Base-by-base conservation (phyloP, 2,888 invertebrate species). In the Lissocephala sabroskyi region DNA sequence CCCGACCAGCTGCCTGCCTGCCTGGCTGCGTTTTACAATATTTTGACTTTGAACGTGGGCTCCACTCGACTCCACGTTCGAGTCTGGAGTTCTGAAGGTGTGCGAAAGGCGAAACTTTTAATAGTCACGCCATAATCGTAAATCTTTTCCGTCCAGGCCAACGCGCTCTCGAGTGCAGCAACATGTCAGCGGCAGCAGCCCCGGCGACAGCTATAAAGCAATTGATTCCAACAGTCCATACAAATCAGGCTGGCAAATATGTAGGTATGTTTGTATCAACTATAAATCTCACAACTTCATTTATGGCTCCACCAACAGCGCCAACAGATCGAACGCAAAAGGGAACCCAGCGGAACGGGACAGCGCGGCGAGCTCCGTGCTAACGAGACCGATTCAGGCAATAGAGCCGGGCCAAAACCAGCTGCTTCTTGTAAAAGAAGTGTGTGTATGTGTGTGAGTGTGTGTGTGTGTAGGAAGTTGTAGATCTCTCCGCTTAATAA, bases 81-180 rank as follows among this genome's bases (percentile, higher is more conserved):
- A n/a, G n/a, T n/a, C n/a, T n/a, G n/a, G 28, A 43, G 18, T 45
- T 28, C 29, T 29, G 68, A 64, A 73, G 76, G 68, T 68, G 62
- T 57, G 56, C 56, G 62, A 65, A 78, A 75, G 75, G 71, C 75
- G 77, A 81, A 81, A 79, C 79, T 79, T 73, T 79, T 81, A 79
- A 79, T 79, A 81, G 79, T 77, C 81, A 63, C 64, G 65, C 77
- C 79, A 80, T 79, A 79, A 79, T 81, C 79, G 79, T 79, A 81
- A 79, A 79, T 79, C 81, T 79, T 80, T 65, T 74, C 65, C 76
- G 66, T 23, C 7, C 4, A 5, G 23, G 23, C 23, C 7, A 23
- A 23, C n/a, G 7, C 23, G 3, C 23, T 7, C 7, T 23, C 23
- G 73, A 68, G 68, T 65, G 76, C 76, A 76, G 67, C 68, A 57